Evolutionary conservation across 2,797 vertebrate genomes (phyloP).

Genomic region (Hypotaenidia okinawae): DNA sequence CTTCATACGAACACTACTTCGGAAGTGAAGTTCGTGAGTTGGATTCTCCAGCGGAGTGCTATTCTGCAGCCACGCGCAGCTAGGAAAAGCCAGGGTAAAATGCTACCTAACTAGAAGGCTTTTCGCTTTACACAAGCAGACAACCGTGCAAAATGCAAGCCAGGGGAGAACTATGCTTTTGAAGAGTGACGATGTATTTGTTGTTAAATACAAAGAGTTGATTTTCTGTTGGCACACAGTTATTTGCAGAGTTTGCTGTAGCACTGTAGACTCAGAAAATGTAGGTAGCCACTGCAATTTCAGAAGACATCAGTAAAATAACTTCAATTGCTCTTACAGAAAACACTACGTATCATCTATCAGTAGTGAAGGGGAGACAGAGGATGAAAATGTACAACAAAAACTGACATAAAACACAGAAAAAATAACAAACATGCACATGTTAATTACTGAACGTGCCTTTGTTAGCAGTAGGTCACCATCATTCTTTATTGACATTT

Average conservation of each 20-base stretch:
- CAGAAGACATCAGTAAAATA: background rate
- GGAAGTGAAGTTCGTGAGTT: background rate
- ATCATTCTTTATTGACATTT: constrained; percentile 44
- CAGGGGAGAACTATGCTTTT: background rate
- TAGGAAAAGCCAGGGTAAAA: background rate
- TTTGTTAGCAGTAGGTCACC: constrained; percentile 49
- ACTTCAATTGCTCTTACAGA: background rate
- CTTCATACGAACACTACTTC: background rate
- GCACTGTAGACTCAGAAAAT: background rate
- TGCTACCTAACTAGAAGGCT: background rate
- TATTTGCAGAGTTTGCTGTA: background rate
- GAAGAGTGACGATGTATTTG: background rate
- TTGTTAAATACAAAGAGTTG: background rate
- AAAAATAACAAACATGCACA: constrained; percentile 42
- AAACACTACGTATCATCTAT: background rate
- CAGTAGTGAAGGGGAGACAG: background rate
- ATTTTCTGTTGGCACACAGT: background rate
- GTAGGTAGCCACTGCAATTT: background rate
- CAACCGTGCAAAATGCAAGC: background rate
- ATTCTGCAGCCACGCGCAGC: background rate
- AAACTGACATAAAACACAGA: background rate
- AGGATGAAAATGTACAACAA: background rate
- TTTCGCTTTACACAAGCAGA: background rate
- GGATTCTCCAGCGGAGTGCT: background rate
- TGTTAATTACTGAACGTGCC: constrained; percentile 40